Base-by-base conservation (phyloP, 2,888 invertebrate genomes). In the Leptinotarsa peninsularis region DNA sequence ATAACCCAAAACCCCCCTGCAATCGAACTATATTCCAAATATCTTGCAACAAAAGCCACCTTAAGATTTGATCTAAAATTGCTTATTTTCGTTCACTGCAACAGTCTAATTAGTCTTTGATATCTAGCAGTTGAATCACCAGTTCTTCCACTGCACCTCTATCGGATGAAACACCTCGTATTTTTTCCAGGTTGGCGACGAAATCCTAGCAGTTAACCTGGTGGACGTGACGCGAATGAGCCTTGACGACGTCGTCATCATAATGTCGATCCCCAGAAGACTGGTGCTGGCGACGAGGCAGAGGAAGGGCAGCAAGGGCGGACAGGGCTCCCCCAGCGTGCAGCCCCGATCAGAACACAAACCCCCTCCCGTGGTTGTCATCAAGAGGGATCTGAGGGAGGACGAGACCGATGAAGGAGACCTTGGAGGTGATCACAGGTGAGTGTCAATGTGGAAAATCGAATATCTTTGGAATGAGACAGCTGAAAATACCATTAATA, bases 161-260 rank as follows among this genome's bases (percentile, higher is more conserved):
- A 56, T 7, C 56, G 18, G n/a, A 56, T 21, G 1, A 15, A 52
- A 4, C 52, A 17, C 52, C 43, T 72, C 52, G 33, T 63, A 49
- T 54, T 63, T 66, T 5, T 80, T 84, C 71, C 86, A 94, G 91
- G 98, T 99, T 70, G 98, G 98, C 66, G 99, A 99, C 89, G 99
- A 99, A 91, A 98, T 99, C 86, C 90, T 99, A 83, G 98, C 98
- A 54, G 98, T 99, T 75, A 99, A 99, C 89, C 91, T 98, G 86
- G 99, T 99, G 81, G 98, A 98, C 88, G 99, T 99, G 82, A 95
- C 97, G 80, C 94, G 96, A 85, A 99, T 99, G 98, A 97, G 97
- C 82, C 91, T 99, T 85, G 99, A 99, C 89, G 99, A 99, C 89
- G 99, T 99, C 80, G 99, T 99, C 82, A 97, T 99, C 86, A 97